phyloP scores from a whole-genome alignment of 2,113 vertebrate genomes.

The Prinia subflava region DNA sequence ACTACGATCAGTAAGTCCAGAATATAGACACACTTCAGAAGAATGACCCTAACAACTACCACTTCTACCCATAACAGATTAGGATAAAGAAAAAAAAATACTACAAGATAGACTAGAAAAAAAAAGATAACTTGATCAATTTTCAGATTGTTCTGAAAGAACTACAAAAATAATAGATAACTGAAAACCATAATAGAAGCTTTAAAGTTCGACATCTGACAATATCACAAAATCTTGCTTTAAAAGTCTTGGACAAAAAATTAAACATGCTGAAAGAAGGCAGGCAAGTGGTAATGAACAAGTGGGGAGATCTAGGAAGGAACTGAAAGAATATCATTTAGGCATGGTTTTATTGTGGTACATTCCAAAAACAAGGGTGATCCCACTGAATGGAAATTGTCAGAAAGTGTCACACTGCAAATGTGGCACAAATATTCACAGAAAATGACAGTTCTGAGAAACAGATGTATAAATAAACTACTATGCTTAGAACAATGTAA shows the following conservation, averaged over 20 bases:
- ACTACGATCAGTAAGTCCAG: conserved; percentile 38
- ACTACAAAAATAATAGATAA: conserved; percentile 48
- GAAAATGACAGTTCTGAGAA: not conserved
- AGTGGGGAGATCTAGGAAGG: not conserved
- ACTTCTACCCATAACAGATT: conserved; percentile 22
- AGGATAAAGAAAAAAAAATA: not conserved
- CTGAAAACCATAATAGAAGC: conserved; percentile 20
- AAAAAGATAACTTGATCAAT: not conserved
- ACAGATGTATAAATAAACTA: not conserved
- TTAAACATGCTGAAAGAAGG: conserved; percentile 4
- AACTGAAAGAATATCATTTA: not conserved
- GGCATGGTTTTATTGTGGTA: not conserved
- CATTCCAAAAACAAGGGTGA: not conserved
- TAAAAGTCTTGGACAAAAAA: conserved; percentile 41
- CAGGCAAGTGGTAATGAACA: not conserved
- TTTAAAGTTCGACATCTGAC: conserved; percentile 46
- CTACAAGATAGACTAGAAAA: not conserved
- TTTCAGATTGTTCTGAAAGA: conserved; percentile 45
- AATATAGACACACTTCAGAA: conserved; percentile 4
- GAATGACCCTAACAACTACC: conserved; percentile 25
- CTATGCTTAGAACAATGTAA: not conserved
- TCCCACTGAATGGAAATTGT: not conserved
- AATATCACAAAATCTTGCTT: conserved; percentile 50
- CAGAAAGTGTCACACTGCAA: not conserved
- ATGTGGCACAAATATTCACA: fast-evolving